Evolutionary conservation across 2,888 invertebrate species (phyloP).

Genomic region (Tipula lateralis): DNA sequence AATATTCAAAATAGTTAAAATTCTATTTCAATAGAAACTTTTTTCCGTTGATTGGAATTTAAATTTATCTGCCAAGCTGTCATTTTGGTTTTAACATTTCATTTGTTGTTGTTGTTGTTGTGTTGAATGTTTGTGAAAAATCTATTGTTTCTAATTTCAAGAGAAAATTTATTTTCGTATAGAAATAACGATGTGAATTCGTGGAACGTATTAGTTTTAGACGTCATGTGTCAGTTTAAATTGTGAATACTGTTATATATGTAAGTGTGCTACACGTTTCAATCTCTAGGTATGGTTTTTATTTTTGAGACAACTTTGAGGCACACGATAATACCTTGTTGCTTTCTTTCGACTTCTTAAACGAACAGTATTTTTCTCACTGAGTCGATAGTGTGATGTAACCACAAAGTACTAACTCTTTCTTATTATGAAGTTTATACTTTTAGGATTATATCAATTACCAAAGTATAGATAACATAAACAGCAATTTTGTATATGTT

Average conservation of each 20-base stretch:
- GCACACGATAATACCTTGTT: too few species aligned
- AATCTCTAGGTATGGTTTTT: not conserved
- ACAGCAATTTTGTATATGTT: too few species aligned
- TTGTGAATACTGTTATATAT: not conserved
- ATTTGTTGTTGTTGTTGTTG: not conserved
- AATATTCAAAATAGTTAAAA: not conserved
- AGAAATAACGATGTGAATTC: not conserved
- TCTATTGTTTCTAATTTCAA: not conserved
- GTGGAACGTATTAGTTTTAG: not conserved
- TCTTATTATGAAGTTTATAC: too few species aligned
- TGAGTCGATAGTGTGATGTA: too few species aligned
- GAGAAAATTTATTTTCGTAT: not conserved
- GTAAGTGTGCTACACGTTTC: not conserved
- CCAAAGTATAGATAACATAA: too few species aligned
- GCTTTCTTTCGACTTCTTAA: too few species aligned
- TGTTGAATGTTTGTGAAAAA: not conserved
- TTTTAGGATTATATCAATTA: too few species aligned
- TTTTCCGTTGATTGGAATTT: not conserved
- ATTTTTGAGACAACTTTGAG: too few species aligned
- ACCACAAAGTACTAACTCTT: too few species aligned
- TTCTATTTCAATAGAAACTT: not conserved
- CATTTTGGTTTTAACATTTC: not conserved
- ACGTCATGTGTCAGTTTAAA: not conserved
- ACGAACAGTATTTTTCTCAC: too few species aligned
- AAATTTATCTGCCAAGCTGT: conserved; percentile 1